Evolutionary conservation across 1,140 invertebrate species (phyloP).

Genomic region (Drosophila kurseongensis): DNA sequence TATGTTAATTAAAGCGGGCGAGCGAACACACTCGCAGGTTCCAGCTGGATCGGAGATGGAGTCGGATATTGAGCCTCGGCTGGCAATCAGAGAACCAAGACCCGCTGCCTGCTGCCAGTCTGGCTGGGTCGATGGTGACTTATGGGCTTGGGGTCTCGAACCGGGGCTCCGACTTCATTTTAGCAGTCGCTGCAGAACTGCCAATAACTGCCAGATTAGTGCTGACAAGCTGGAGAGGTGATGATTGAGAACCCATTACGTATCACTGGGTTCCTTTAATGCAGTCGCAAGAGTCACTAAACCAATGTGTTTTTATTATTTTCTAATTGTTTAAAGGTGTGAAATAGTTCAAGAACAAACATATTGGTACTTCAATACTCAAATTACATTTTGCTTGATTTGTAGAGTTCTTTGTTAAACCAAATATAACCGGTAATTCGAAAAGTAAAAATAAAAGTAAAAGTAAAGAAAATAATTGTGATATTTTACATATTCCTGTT

Average conservation of each 20-base stretch:
- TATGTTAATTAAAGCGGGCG: conserved; percentile 82
- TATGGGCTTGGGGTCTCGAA: conserved; percentile 72
- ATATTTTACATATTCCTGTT: too few relatives aligned
- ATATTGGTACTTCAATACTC: too few relatives aligned
- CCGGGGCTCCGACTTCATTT: conserved; percentile 68
- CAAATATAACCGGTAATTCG: too few relatives aligned
- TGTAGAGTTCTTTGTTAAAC: too few relatives aligned
- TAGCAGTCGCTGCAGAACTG: conserved; percentile 44
- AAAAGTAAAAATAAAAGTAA: too few relatives aligned
- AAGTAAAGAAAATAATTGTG: too few relatives aligned
- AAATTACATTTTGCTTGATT: too few relatives aligned
- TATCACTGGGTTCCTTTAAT: not conserved
- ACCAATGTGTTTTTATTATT: not conserved
- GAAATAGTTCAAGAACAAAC: too few relatives aligned
- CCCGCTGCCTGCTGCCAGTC: conserved; percentile 68
- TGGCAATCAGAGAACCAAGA: conserved; percentile 1
- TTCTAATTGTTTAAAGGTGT: not conserved
- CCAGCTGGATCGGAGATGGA: conserved; percentile 25
- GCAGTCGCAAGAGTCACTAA: not conserved
- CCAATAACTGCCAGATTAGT: conserved; percentile 66
- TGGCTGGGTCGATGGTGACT: conserved; percentile 60
- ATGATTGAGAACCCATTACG: conserved; percentile 23
- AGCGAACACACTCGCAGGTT: conserved; percentile 46
- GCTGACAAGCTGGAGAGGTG: conserved; percentile 38
- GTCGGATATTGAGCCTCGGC: conserved; percentile 6